A percentile compares a stretch with the other conserved stretches of the same genome.
Conservation (phyloP, 37 sponge, comb jelly and placozoan species). For the Aphrocallistes beatrix region DNA sequence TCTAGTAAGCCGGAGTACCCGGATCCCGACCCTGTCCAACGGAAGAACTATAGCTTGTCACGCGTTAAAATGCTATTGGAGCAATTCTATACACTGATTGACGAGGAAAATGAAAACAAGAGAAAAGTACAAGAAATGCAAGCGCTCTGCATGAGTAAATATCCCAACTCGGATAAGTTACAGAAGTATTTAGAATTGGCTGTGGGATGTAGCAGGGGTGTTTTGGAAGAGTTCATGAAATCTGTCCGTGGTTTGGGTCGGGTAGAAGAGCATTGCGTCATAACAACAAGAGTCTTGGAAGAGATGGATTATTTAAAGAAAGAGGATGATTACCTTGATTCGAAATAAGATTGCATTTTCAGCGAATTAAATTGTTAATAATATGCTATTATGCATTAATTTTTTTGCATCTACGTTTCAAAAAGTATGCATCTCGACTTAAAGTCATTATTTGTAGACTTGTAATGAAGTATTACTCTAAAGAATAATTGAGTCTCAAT, state of each 20-base stretch:
- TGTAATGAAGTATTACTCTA: no score
- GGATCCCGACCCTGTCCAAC: background rate
- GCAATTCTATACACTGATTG: background rate
- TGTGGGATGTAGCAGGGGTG: background rate
- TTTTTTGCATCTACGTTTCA: no score
- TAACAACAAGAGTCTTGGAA: background rate
- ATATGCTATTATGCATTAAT: no score
- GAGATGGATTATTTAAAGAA: background rate
- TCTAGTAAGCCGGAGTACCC: no score
- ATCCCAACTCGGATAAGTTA: background rate
- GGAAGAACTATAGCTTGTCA: background rate
- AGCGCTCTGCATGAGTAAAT: background rate
- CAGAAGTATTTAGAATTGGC: background rate
- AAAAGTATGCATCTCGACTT: no score
- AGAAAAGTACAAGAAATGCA: background rate
- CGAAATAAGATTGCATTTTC: no score
- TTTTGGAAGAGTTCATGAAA: background rate
- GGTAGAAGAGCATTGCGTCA: background rate
- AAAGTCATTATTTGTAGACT: no score
- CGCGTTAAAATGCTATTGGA: background rate
- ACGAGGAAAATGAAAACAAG: background rate
- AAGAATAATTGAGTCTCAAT: no score
- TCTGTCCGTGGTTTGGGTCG: background rate
- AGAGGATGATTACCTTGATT: background rate
- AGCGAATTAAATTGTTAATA: no score